phyloP scores from a whole-genome alignment of 2,888 invertebrate genomes.

The Villa cingulata region DNA sequence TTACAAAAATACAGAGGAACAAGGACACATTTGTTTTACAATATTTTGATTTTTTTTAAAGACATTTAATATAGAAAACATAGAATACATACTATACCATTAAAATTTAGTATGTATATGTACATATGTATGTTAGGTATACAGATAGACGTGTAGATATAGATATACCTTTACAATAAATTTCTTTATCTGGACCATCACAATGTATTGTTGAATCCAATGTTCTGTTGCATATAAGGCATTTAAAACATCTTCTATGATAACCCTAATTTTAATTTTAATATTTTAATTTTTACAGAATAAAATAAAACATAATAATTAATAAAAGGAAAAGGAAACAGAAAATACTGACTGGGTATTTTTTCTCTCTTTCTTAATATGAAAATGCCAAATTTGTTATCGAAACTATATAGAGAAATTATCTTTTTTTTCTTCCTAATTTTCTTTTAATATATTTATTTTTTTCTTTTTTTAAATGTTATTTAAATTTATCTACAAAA shows the following conservation, averaged over 20 bases:
- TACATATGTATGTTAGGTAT: too few relatives aligned
- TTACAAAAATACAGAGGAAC: too few relatives aligned
- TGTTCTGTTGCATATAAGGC: constrained; percentile 68
- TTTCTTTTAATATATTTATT: background rate
- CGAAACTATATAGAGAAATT: background rate
- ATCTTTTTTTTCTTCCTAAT: background rate
- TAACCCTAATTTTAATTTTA: constrained; percentile 46
- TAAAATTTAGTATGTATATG: too few relatives aligned
- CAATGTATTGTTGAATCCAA: constrained; percentile 81
- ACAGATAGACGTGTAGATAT: background rate
- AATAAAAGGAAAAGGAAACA: too few relatives aligned
- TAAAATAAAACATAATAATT: too few relatives aligned
- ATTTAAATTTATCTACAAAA: background rate
- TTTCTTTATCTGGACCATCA: constrained; percentile 82
- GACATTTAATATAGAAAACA: too few relatives aligned
- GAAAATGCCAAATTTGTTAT: background rate
- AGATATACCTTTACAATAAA: constrained; percentile 73
- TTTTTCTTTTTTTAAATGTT: background rate
- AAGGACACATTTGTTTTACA: too few relatives aligned
- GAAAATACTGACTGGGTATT: too few relatives aligned
- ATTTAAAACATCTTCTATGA: constrained; percentile 84
- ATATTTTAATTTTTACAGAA: background rate
- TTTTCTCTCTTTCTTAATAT: too few relatives aligned
- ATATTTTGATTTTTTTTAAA: too few relatives aligned
- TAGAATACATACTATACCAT: too few relatives aligned